phyloP scores from a whole-genome alignment of 2,797 vertebrate genomes.

The Sebastes flavidus region DNA sequence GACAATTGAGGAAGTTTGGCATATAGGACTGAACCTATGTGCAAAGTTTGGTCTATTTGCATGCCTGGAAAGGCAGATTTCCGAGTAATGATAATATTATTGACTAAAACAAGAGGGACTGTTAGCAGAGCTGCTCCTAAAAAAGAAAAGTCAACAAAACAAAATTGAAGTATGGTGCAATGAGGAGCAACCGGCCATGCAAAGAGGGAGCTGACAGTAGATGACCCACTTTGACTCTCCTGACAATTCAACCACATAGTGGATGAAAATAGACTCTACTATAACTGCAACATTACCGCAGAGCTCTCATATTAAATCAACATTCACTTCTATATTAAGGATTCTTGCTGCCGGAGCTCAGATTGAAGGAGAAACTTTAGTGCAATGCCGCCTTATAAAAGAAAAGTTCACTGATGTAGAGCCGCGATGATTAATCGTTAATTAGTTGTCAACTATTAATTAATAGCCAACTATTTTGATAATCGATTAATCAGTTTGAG shows the following conservation, averaged over 20 bases:
- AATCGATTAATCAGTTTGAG: too few species aligned
- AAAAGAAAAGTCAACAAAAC: neutral
- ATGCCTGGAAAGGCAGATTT: too few species aligned
- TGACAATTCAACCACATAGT: conserved; percentile 34
- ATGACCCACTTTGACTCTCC: conserved; percentile 56
- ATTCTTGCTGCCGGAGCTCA: neutral
- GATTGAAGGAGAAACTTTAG: neutral
- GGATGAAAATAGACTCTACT: conserved; percentile 26
- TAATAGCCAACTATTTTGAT: too few species aligned
- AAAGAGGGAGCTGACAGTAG: neutral
- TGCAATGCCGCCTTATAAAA: conserved; percentile 58
- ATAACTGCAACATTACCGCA: conserved; percentile 21
- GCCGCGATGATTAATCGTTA: too few species aligned
- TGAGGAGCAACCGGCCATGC: conserved; percentile 12
- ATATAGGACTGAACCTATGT: too few species aligned
- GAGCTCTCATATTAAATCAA: conserved; percentile 26
- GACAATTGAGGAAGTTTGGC: too few species aligned
- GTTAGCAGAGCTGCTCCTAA: too few species aligned
- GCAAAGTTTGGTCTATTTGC: too few species aligned
- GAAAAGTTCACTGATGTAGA: neutral
- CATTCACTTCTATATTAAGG: conserved; percentile 18
- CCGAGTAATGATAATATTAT: too few species aligned
- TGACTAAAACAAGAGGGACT: too few species aligned
- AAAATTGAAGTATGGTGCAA: neutral
- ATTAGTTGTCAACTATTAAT: too few species aligned